Evolutionary conservation across 2,888 invertebrate species (phyloP).

Genomic region (Acronicta alni): DNA sequence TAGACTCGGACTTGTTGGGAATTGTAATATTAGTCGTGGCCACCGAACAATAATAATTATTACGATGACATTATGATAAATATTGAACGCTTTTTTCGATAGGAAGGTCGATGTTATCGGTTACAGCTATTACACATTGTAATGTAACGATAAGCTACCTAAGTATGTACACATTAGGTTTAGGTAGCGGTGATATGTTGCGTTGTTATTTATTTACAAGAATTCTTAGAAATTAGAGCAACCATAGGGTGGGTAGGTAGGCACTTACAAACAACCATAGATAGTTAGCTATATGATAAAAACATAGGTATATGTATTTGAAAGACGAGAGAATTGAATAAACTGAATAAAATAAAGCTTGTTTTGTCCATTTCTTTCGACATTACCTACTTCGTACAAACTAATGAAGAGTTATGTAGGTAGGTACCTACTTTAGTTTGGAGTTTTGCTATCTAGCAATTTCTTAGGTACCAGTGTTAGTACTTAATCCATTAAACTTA

Average conservation of each 20-base stretch:
- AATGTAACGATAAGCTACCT: conserved; percentile 81
- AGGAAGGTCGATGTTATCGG: conserved; percentile 84
- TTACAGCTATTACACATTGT: conserved; percentile 84
- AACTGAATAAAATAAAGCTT: no score
- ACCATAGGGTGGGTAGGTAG: background rate
- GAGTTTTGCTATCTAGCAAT: no score
- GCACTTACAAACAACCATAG: background rate
- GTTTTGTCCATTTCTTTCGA: no score
- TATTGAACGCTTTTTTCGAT: conserved; percentile 80
- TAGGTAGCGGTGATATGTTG: conserved; percentile 52
- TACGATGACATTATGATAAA: conserved; percentile 79
- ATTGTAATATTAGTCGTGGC: conserved; percentile 73
- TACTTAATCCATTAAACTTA: no score
- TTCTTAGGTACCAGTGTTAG: no score
- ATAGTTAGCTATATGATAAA: background rate
- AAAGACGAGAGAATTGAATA: no score
- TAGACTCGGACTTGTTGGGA: conserved; percentile 74
- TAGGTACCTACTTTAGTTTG: no score
- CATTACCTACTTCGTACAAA: no score
- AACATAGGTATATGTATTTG: no score
- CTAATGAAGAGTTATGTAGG: no score
- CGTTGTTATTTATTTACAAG: conserved; percentile 49
- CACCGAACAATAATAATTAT: conserved; percentile 73
- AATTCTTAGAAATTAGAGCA: conserved; percentile 40
- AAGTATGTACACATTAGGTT: conserved; percentile 71